Base-by-base conservation (phyloP, 2,113 vertebrate genomes). In the Dendrocopos noguchii region DNA sequence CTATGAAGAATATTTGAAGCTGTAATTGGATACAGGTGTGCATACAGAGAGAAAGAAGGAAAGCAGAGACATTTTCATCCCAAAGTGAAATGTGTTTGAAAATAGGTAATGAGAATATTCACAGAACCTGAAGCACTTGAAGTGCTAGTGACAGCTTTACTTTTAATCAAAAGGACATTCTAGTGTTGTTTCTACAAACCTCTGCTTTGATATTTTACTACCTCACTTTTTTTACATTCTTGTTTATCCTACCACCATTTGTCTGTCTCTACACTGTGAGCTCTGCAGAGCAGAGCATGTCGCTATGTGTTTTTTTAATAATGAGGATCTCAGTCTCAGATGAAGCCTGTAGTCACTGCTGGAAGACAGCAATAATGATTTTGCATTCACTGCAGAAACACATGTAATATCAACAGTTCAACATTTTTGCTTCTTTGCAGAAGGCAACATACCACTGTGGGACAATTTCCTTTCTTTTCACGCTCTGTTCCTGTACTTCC, bases 201-300 rank as follows among this genome's bases (percentile, higher is more conserved):
- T 80, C 33, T 91, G 33, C 75, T 92, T 92, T 95, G 84, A 91
- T 95, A 91, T 91, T 91, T 95, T 80, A 27, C 67, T 87, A 42
- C 31, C 13, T 94, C 28, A 2, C 6, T 73, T 93, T 70, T 70
- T 87, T 94, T 79, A 55, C n/a, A 17, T 78, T 59, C 64, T 88
- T 96, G 53, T 77, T 91, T 90, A 65, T 57, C 57, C 22, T 68
- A 44, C 29, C 27, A 16, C 44, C n/a, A 44, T 80, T 94, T 77
- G 34, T 84, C 68, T 86, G 28, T 90, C 66, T 84, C 50, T 79
- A 87, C 50, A 73, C 60, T 78, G 71, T 57, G 60, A 93, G 80
- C 16, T 53, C 57, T 85, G n/a, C 65, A 63, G 27, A 83, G 64
- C 21, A 72, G 52, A 87, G 24, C 20, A 86, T 87, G 76, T 83